phyloP scores from a whole-genome alignment of 2,113 vertebrate species.

The Rhombomys opimus region DNA sequence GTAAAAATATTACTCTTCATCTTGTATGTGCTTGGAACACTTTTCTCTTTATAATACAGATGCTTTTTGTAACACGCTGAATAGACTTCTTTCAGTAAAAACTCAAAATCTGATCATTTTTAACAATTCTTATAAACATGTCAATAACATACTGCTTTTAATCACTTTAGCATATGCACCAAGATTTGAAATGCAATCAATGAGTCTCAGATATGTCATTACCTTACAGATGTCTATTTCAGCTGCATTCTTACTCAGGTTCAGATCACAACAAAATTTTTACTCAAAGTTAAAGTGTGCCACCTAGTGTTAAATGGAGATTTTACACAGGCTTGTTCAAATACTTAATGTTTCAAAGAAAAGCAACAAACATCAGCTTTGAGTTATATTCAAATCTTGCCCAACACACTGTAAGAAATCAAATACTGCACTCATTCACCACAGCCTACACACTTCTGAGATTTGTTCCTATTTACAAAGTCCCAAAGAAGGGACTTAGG shows the following conservation, averaged over 20 bases:
- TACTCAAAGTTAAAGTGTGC: slow-evolving; percentile 81
- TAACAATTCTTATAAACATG: slow-evolving; percentile 52
- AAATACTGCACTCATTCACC: neutral
- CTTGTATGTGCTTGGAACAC: neutral
- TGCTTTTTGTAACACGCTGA: slow-evolving; percentile 18
- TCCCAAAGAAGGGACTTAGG: neutral
- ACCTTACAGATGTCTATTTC: neutral
- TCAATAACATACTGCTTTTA: slow-evolving; percentile 19
- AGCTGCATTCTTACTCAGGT: neutral
- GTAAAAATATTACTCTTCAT: neutral
- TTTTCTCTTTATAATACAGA: slow-evolving; percentile 25
- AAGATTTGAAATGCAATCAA: slow-evolving; percentile 34
- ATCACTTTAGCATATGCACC: slow-evolving; percentile 5
- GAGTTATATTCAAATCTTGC: neutral
- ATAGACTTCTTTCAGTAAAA: slow-evolving; percentile 41
- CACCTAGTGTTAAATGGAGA: slow-evolving; percentile 82
- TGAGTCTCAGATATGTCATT: slow-evolving; percentile 37
- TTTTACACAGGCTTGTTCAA: slow-evolving; percentile 45
- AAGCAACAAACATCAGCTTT: neutral
- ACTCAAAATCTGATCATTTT: slow-evolving; percentile 21
- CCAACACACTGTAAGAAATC: neutral
- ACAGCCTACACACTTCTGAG: neutral
- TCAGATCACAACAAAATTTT: neutral
- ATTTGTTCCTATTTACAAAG: neutral
- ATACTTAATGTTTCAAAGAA: neutral